Percentiles rank a stretch among this genome's conserved stretches.
These are phyloP conservation scores for Zenarchopterus dispar DNA, from an alignment of 2,797 vertebrate species.

Conservation along the genomic window DNA sequence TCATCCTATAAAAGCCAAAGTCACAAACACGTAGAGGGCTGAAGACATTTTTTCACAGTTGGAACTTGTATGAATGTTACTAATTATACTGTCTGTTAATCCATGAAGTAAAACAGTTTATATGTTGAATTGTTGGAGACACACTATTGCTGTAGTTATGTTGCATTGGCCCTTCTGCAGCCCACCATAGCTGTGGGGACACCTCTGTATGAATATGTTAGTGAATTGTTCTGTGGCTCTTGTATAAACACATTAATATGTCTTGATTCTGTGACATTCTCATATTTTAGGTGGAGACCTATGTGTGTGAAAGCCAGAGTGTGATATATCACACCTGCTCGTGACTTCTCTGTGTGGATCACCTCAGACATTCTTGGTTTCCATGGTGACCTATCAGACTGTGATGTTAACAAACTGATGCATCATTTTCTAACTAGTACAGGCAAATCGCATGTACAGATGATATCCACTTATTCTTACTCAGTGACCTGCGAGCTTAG, in stretches of 20 bases:
- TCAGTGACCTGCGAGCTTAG: slow-evolving; percentile 26
- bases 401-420: slow-evolving; percentile 24
- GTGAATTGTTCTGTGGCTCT: slow-evolving; percentile 5
- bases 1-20: too few species aligned
- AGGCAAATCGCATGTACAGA: slow-evolving; percentile 43
- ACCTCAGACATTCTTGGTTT: slow-evolving; percentile 59
- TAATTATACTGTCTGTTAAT: too few species aligned
- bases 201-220: neutral
- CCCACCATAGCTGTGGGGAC: neutral
- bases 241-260: slow-evolving; percentile 5
- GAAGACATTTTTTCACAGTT: too few species aligned
- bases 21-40: too few species aligned
- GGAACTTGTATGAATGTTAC: too few species aligned
- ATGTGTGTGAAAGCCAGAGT: slow-evolving; percentile 30
- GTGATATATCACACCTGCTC: slow-evolving; percentile 72
- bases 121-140: too few species aligned
- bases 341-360: slow-evolving; percentile 43
- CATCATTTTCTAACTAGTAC: slow-evolving; percentile 53
- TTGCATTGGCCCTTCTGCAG: too few species aligned
- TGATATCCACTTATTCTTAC: slow-evolving; percentile 15
- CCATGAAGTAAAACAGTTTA: too few species aligned
- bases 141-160: too few species aligned
- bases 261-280: slow-evolving; percentile 11
- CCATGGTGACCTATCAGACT: slow-evolving; percentile 37
- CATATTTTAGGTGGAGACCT: slow-evolving; percentile 33